Evolutionary conservation across 2,888 invertebrate species (phyloP), one percentile per base, ranked within the genome.

Genomic region (Escarpia spicata): DNA sequence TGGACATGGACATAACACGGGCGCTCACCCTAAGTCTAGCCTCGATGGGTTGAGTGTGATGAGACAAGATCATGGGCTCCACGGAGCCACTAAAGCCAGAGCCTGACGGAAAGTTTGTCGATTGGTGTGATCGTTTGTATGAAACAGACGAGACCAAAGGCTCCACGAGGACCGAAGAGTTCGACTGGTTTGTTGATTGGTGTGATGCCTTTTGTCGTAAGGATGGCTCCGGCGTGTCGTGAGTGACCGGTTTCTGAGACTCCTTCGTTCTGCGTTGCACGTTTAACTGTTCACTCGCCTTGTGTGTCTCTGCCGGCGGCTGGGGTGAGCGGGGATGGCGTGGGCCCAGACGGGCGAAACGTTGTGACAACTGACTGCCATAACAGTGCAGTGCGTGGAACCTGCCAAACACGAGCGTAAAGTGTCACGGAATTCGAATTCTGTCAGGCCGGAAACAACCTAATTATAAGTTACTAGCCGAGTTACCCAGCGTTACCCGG

Each of bases 301-400:
- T 75, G 75, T 26, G 19, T n/a, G 75, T 1, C 75, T 75, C 75
- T 15, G 19, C 75, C 6, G 75, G 2, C 75, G 75, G 19, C 75
- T 3, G 19, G 19, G 4, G 6, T 26, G 15, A 1, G 75, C 75
- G 75, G 75, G 75, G 75, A 26, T n/a, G 75, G 26, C 12, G 15
- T 60, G 58, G 90, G 19, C 58, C 37, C 43, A 44, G 43, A 37
- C 92, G 90, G 15, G 92, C 92, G n/a, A 90, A 91, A 37, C 75
- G 90, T 10, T 91, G 90, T 19, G 75, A 44, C 37, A 93, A 60
- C 26, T 91, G 43, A 60, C 93, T 93, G 31, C 92, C 93, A n/a
- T 92, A 92, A n/a, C 91, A 92, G 19, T 93, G 92, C 15, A 95
- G 93, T 3, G 95, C 94, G 91, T 94, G 94, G 58, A 95, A 92